Percentiles rank a stretch among this genome's conserved stretches.
These are phyloP conservation scores for Ophioninae sp. DNA, from an alignment of 2,888 invertebrate species.

Conservation along the genomic window DNA sequence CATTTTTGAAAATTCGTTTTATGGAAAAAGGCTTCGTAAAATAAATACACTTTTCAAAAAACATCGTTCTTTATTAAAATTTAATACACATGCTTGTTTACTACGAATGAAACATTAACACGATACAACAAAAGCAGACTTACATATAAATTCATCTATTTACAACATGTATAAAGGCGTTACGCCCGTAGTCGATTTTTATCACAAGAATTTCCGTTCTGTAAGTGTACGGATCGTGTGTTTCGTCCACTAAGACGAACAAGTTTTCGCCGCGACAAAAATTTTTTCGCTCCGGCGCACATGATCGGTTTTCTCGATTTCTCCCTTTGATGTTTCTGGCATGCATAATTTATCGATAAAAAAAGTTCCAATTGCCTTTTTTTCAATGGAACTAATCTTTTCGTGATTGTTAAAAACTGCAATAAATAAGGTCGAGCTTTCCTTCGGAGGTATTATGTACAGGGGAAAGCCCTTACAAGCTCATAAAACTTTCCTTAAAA, in stretches of 20 bases:
- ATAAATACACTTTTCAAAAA: not conserved
- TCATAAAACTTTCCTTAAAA: conserved; percentile 25
- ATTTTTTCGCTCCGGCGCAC: not conserved
- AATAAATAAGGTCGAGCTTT: not conserved
- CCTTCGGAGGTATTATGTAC: conserved; percentile 47
- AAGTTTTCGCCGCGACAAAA: not conserved
- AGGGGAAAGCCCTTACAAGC: conserved; percentile 14
- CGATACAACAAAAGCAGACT: not conserved
- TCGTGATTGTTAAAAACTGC: not conserved
- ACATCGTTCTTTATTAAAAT: not conserved
- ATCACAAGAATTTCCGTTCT: conserved; percentile 10
- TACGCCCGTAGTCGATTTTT: conserved; percentile 3
- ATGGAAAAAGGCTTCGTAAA: not conserved
- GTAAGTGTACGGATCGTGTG: not conserved
- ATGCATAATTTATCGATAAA: conserved; percentile 10
- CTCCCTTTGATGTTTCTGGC: conserved; percentile 10
- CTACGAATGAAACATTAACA: not conserved
- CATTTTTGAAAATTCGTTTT: not conserved
- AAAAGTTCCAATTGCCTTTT: not conserved
- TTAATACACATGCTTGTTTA: conserved; percentile 22
- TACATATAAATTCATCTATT: not conserved
- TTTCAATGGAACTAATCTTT: not conserved
- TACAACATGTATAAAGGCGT: not conserved
- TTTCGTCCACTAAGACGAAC: not conserved
- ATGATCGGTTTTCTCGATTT: conserved; percentile 4